Evolutionary conservation across 2,888 invertebrate species (phyloP).

Genomic region (Azorinus chamasolen): DNA sequence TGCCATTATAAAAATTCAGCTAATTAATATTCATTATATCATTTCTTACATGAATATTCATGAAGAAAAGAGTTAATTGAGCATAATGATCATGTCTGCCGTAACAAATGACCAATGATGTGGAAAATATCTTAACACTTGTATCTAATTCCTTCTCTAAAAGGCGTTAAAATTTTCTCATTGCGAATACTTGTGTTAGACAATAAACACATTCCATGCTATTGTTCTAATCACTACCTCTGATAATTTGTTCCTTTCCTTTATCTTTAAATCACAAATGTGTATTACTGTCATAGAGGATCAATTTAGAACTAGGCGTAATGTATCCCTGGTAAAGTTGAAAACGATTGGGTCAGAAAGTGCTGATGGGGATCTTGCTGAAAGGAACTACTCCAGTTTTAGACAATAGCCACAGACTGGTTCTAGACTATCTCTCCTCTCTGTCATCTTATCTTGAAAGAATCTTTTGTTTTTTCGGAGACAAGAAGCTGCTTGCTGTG

Average conservation of each 20-base stretch:
- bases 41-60: too few species aligned
- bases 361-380: constrained; percentile 47
- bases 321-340: not conserved
- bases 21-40: too few species aligned
- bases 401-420: constrained; percentile 43
- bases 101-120: too few species aligned
- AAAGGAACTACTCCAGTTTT: constrained; percentile 11
- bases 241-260: constrained; percentile 22
- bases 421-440: constrained; percentile 21
- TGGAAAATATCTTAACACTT: too few species aligned
- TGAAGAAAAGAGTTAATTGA: too few species aligned
- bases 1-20: too few species aligned
- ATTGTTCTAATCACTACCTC: constrained; percentile 18
- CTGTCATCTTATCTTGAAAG: constrained; percentile 18
- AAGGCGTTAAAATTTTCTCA: too few species aligned
- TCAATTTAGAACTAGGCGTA: not conserved
- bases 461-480: constrained; percentile 35
- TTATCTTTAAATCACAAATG: constrained; percentile 12
- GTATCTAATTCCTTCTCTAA: too few species aligned
- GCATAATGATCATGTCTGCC: too few species aligned
- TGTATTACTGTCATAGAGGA: not conserved
- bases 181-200: too few species aligned
- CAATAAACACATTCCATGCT: constrained; percentile 15
- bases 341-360: constrained; percentile 25
- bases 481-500: not conserved